Conservation (phyloP, 2,113 vertebrate species). For the Corydoras maculifer region DNA sequence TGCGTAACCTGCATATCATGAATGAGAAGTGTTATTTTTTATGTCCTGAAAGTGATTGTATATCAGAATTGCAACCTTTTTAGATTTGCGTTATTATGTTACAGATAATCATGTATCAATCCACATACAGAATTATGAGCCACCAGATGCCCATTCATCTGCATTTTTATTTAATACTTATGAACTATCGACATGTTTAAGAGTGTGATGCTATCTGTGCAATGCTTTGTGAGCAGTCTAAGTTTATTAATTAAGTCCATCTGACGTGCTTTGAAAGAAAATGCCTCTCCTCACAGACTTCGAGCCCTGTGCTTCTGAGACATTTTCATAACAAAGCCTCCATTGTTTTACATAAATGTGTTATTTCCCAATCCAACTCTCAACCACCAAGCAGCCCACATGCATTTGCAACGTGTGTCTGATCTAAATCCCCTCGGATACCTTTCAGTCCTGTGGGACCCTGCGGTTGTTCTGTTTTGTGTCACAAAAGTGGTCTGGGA, state of each 20-base stretch:
- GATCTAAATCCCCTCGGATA: slow-evolving; percentile 15
- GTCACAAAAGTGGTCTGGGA: slow-evolving; percentile 29
- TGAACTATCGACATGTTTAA: slow-evolving; percentile 10
- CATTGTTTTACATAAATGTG: slow-evolving; percentile 19
- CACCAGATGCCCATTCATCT: not conserved
- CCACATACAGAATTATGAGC: not conserved
- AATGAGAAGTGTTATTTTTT: no score
- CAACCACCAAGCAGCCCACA: slow-evolving; percentile 14
- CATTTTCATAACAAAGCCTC: slow-evolving; percentile 20
- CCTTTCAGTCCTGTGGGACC: slow-evolving; percentile 1
- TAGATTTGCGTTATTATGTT: not conserved
- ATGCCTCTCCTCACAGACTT: slow-evolving; percentile 4
- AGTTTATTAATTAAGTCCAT: slow-evolving; percentile 29
- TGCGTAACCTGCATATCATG: no score
- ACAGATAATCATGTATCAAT: not conserved
- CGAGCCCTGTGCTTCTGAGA: not conserved
- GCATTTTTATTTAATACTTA: slow-evolving; percentile 21
- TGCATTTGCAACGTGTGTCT: slow-evolving; percentile 12
- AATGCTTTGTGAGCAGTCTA: slow-evolving; percentile 10
- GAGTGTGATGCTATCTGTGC: slow-evolving; percentile 9
- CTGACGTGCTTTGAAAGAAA: slow-evolving; percentile 16
- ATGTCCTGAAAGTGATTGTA: not conserved
- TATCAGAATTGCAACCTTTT: not conserved
- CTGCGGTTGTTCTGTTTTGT: slow-evolving; percentile 19
- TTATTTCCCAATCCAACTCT: slow-evolving; percentile 18